Evolutionary conservation across 92 coral and sea anemone genomes (phyloP), one percentile per base, ranked within the genome.

Genomic region (Scolanthus callimorphus): DNA sequence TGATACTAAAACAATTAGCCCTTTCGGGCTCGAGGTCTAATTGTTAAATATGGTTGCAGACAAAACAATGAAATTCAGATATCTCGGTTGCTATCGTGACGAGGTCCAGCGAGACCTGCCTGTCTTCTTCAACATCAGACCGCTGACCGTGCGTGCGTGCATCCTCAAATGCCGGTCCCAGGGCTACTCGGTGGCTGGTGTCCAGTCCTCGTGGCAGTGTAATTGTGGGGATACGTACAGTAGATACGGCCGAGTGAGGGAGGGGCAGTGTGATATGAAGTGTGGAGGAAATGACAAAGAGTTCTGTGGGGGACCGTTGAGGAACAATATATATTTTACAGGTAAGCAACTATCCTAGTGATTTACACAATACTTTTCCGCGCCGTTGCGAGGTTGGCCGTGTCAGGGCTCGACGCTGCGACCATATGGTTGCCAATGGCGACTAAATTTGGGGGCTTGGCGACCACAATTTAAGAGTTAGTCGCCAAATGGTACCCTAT

Each of bases 231-330:
- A 75, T 46, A 65, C 88, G 55, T 87, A 87, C 69, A 79, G 90
- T 44, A 72, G 67, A 78, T 87, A 82, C 47, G 95, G 95, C 28
- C 80, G 90, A 28, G 78, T 87, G 25, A 77, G 82, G 30, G 69
- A 87, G 25, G 79, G 73, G 4, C 73, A 78, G 11, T 87, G 95
- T 22, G 55, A 45, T 8, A 82, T 74, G 76, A 83, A 69, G 11
- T 87, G 95, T 38, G 55, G 77, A 22, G 90, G 77, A 31, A 81
- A 86, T 62, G 70, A 62, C 29, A 57, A 67, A 24, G 98, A 88
- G 41, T 73, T 77, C 21, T 92, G 98, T 46, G 98, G 98, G 29
- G 98, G 98, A 73, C 76, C 59, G 19, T 57, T 82, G 43, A 82
- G 80, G 68, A 92, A 84, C 66, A 76, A 92, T 0, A 30, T 92